phyloP scores from a whole-genome alignment of 2,888 invertebrate genomes.

The Callyntrura guangdongensis region DNA sequence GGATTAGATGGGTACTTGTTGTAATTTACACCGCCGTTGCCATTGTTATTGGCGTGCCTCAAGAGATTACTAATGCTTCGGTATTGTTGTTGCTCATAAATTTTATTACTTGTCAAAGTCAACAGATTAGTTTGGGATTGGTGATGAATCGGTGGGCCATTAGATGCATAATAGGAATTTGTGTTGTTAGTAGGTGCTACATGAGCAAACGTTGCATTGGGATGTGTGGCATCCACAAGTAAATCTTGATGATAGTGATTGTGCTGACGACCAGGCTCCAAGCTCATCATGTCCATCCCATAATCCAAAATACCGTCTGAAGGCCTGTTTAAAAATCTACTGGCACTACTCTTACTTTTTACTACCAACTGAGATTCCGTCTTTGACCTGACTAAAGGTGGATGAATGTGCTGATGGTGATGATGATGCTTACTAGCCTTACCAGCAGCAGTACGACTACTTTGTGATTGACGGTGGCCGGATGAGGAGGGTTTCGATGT shows the following conservation, averaged over 20 bases:
- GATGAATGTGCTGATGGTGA: constrained; percentile 72
- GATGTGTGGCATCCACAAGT: constrained; percentile 65
- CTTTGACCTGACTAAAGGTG: constrained; percentile 81
- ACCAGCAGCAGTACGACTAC: constrained; percentile 27
- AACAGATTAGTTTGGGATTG: constrained; percentile 77
- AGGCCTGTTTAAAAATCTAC: constrained; percentile 63
- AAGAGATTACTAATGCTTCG: constrained; percentile 76
- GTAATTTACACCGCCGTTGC: constrained; percentile 14
- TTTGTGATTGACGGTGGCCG: constrained; percentile 39
- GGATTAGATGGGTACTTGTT: constrained; percentile 80
- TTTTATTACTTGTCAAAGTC: constrained; percentile 74
- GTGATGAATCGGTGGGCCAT: constrained; percentile 75
- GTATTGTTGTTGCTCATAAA: constrained; percentile 78
- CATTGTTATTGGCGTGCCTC: constrained; percentile 62
- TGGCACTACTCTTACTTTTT: constrained; percentile 79
- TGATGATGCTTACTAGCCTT: constrained; percentile 47
- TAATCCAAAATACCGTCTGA: constrained; percentile 55
- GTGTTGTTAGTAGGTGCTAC: constrained; percentile 14
- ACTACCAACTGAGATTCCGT: constrained; percentile 83
- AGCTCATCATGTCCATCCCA: constrained; percentile 71
- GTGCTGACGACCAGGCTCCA: constrained; percentile 61
- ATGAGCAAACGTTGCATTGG: constrained; percentile 58
- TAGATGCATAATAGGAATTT: constrained; percentile 54
- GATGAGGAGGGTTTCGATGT: constrained; percentile 47
- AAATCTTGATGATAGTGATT: constrained; percentile 68